Evolutionary conservation across 2,113 vertebrate genomes (phyloP).

Genomic region (Tor tambroides): DNA sequence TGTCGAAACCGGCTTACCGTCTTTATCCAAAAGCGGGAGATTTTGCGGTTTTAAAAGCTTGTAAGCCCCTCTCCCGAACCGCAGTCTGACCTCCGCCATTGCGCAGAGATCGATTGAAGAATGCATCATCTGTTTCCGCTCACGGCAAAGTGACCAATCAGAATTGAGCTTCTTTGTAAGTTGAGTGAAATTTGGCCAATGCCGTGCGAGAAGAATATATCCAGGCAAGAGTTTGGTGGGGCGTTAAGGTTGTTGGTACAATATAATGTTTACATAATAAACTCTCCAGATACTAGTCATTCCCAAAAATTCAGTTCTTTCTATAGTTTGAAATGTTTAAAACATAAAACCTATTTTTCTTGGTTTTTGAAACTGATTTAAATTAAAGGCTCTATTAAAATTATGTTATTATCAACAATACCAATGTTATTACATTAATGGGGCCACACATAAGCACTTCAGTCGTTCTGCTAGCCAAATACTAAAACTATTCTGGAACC

Average conservation of each 20-base stretch:
- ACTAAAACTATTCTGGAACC: background rate
- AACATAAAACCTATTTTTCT: background rate
- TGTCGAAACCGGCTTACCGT: background rate
- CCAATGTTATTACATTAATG: background rate
- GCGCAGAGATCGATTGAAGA: background rate
- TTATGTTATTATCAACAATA: background rate
- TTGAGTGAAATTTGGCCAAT: background rate
- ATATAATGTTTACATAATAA: background rate
- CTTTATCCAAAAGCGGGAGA: background rate
- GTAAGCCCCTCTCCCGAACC: background rate
- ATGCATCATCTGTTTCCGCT: background rate
- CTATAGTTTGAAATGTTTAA: background rate
- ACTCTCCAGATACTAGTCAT: background rate
- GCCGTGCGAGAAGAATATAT: background rate
- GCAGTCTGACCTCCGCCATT: constrained; percentile 57
- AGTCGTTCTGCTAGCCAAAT: background rate
- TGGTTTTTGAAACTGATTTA: no score
- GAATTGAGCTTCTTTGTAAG: background rate
- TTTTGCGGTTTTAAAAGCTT: constrained; percentile 21
- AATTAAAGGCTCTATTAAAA: background rate
- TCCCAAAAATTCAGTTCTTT: no score
- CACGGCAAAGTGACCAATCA: constrained; percentile 7
- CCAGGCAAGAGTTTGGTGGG: background rate
- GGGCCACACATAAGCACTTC: background rate
- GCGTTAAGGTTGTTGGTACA: background rate